A percentile compares a stretch with the other conserved stretches of the same genome.
phyloP scores from a whole-genome alignment of 2,113 vertebrate species.

The Syngnathoides biaculeatus region DNA sequence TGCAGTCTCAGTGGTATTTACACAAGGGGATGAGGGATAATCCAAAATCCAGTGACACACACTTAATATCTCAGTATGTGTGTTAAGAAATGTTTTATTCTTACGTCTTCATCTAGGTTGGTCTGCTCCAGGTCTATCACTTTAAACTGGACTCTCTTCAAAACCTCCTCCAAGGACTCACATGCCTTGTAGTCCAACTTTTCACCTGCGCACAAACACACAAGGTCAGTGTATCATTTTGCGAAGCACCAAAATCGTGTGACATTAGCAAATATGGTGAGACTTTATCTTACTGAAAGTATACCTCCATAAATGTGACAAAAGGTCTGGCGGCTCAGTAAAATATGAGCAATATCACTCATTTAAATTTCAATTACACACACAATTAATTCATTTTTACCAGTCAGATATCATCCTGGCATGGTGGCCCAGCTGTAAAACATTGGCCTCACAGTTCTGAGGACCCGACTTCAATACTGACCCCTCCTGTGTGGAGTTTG shows the following conservation, averaged over 20 bases:
- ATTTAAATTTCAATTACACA: no score
- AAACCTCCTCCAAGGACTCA: constrained; percentile 89
- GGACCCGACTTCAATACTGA: no score
- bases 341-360: no score
- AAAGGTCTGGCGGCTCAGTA: no score
- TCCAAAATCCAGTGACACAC: constrained; percentile 41
- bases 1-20: constrained; percentile 48
- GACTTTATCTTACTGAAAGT: no score
- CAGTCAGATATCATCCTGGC: no score
- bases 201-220: constrained; percentile 73
- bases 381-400: no score
- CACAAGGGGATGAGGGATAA: constrained; percentile 53
- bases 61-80: not conserved
- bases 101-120: constrained; percentile 91
- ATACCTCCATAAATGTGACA: no score
- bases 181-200: constrained; percentile 90
- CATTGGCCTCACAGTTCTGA: no score
- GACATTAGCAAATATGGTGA: no score
- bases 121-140: constrained; percentile 90
- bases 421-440: no score
- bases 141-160: constrained; percentile 93
- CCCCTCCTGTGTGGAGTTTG: no score
- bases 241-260: not conserved
- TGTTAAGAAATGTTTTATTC: constrained; percentile 31
- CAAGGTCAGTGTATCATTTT: not conserved